Conservation (phyloP, 2,113 vertebrate species). For the Cheilinus undulatus region DNA sequence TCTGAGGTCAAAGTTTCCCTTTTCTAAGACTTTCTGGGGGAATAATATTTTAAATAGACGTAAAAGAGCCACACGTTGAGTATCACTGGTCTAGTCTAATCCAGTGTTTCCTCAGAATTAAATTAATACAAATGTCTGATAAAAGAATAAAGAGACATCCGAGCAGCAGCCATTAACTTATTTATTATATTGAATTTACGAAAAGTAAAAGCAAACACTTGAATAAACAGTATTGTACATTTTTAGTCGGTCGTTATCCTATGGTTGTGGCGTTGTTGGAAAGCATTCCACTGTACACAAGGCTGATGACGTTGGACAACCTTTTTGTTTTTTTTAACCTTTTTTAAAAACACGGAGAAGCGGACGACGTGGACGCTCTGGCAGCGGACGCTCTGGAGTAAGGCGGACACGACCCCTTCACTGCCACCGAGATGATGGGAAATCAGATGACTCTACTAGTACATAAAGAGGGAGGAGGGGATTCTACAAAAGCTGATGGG, state of each 20-base stretch:
- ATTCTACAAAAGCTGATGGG: constrained; percentile 1
- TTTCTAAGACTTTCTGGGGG: no score
- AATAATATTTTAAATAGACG: no score
- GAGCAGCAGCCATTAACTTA: constrained; percentile 82
- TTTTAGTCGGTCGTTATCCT: constrained; percentile 66
- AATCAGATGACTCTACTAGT: constrained; percentile 19
- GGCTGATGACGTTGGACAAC: constrained; percentile 67
- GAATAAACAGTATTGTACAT: constrained; percentile 85
- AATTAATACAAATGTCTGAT: no score
- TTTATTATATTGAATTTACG: constrained; percentile 88
- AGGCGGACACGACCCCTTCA: constrained; percentile 54
- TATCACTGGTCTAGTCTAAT: no score
- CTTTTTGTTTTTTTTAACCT: constrained; percentile 7
- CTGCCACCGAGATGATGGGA: constrained; percentile 42
- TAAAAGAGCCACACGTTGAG: no score
- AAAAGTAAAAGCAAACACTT: constrained; percentile 88
- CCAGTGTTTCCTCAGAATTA: background rate
- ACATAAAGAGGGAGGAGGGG: background rate
- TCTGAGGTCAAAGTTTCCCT: no score
- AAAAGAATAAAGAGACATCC: constrained; percentile 15
- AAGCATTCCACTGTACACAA: constrained; percentile 77
- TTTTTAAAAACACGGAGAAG: constrained; percentile 61
- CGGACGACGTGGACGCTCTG: constrained; percentile 54
- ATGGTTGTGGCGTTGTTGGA: constrained; percentile 54
- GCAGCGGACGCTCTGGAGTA: constrained; percentile 38